A percentile compares a stretch with the other conserved stretches of the same genome.
These are phyloP conservation scores for Ceratothoa steindachneri DNA, from an alignment of 2,888 invertebrate species.

Conservation along the genomic window DNA sequence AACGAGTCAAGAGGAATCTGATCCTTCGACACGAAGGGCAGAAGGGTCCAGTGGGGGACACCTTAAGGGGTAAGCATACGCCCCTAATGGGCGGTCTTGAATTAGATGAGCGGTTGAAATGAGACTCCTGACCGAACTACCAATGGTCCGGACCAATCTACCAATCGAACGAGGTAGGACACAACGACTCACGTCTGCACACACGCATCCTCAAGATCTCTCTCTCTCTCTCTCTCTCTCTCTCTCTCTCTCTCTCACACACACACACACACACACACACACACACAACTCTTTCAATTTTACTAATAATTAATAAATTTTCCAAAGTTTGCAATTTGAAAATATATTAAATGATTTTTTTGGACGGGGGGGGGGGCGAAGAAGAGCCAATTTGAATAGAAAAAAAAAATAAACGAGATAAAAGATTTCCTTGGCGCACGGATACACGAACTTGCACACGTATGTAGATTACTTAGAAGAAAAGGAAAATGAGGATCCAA, in stretches of 20 bases:
- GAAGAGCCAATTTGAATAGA: too few relatives aligned
- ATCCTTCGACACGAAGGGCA: not conserved
- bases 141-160: slow-evolving; percentile 28
- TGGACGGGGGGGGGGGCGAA: too few relatives aligned
- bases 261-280: too few relatives aligned
- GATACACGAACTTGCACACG: too few relatives aligned
- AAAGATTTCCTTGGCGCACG: too few relatives aligned
- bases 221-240: not conserved
- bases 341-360: too few relatives aligned
- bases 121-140: slow-evolving; percentile 40
- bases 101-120: slow-evolving; percentile 47
- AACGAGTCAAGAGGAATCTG: slow-evolving; percentile 10
- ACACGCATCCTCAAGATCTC: not conserved
- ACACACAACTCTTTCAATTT: too few relatives aligned
- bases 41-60: slow-evolving; percentile 6
- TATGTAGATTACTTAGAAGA: too few relatives aligned
- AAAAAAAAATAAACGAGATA: too few relatives aligned
- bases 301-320: too few relatives aligned
- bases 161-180: slow-evolving; percentile 3
- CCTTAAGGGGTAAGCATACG: slow-evolving; percentile 19
- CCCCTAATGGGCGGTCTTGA: slow-evolving; percentile 32
- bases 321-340: too few relatives aligned
- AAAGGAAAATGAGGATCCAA: too few relatives aligned
- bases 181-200: not conserved
- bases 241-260: not conserved